These are phyloP conservation scores for Scalopus aquaticus DNA, from an alignment of 2,113 vertebrate genomes.

Conservation along the genomic window DNA sequence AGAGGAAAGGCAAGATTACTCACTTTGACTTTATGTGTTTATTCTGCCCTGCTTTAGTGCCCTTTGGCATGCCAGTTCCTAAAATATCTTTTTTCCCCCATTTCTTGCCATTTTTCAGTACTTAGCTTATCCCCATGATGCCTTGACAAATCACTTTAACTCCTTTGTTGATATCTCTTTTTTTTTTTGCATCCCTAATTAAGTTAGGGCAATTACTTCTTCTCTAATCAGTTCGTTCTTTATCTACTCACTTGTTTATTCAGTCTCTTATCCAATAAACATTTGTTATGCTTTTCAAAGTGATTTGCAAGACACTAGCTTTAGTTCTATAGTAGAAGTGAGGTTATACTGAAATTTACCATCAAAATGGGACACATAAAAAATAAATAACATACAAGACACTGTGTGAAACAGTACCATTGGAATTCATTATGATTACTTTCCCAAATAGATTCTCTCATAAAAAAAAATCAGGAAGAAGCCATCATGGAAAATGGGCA, in stretches of 20 bases:
- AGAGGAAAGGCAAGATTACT: neutral
- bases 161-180: neutral
- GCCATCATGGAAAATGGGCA: neutral
- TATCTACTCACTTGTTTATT: neutral
- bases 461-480: neutral
- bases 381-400: neutral
- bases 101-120: neutral
- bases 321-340: neutral
- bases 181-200: neutral
- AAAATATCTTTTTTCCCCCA: neutral
- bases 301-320: neutral
- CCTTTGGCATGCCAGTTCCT: neutral
- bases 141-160: neutral
- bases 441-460: neutral
- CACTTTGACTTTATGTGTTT: neutral
- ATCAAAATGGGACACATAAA: neutral
- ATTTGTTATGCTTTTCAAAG: neutral
- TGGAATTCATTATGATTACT: conserved; percentile 23
- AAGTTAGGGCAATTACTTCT: neutral
- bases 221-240: conserved; percentile 30
- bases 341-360: neutral
- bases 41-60: neutral
- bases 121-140: neutral
- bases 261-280: neutral
- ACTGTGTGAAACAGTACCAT: neutral